Evolutionary conservation across 2,888 invertebrate species (phyloP), one percentile per base, ranked within the genome.

Genomic region (Hypselothyrea guttata): DNA sequence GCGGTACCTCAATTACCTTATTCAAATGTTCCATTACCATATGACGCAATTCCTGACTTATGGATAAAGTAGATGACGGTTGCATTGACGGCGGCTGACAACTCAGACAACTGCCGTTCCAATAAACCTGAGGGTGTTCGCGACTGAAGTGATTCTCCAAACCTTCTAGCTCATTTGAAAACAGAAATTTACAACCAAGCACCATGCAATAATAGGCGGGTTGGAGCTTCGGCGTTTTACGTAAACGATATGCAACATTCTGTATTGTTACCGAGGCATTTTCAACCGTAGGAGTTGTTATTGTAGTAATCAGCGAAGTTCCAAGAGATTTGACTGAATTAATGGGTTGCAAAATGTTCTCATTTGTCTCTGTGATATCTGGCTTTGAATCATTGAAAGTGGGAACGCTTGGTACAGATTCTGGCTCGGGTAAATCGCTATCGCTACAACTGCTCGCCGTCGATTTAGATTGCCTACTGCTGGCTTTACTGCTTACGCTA

Each of bases 81-180:
- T 4, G 11, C n/a, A 28, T 18, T 1, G 73, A 22, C 13, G 77
- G 59, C 1, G 49, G 27, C 75, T 91, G 90, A 67, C 93, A 93
- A 8, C 91, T 69, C 45, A 76, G 87, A 75, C 93, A 93, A 71
- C 90, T 91, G 0, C 93, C 93, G 60, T 91, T 91, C 93, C 93
- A 93, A 15, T 81, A 85, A 22, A 91, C 90, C n/a, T 57, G 44
- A 0, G 77, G 69, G 73, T 90, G 90, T 0, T 88, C 86, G n/a
- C 53, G 38, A 1, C 73, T 48, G 42, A 88, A 85, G 62, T 90
- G 90, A 45, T 75, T 84, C 30, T 88, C 78, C 5, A 90, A 69
- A 0, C 88, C 86, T 30, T 86, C 72, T 1, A 87, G 63, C 28
- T 88, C 86, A 42, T 86, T 83, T 0, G 87, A 87, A 42, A 83